A percentile compares a stretch with the other conserved stretches of the same genome.
Evolutionary conservation across 2,888 invertebrate genomes (phyloP).

Genomic region (Tridacna gigas): DNA sequence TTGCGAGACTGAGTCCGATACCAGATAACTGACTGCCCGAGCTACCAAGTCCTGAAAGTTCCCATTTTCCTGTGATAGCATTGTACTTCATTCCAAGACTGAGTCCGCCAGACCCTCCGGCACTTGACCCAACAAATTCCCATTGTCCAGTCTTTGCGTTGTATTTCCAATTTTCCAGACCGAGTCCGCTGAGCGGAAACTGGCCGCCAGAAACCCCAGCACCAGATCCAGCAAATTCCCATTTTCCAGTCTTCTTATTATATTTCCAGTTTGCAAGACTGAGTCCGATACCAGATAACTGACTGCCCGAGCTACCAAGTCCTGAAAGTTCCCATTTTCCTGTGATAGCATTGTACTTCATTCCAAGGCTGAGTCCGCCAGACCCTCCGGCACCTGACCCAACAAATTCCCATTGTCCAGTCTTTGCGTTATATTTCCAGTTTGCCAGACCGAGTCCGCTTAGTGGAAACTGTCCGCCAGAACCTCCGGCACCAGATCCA

Average conservation of each 20-base stretch:
- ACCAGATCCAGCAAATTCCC: too few relatives aligned
- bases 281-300: neutral
- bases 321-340: neutral
- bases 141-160: neutral
- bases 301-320: neutral
- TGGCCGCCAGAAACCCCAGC: neutral
- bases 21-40: neutral
- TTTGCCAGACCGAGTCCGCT: slow-evolving; percentile 16
- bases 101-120: neutral
- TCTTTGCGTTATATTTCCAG: slow-evolving; percentile 6
- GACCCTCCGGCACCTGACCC: too few relatives aligned
- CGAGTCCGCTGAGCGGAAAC: neutral
- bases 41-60: neutral
- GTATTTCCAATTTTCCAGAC: neutral
- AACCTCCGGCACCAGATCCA: slow-evolving; percentile 2
- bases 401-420: slow-evolving; percentile 23
- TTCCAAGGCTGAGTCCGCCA: too few relatives aligned
- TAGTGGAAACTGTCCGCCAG: slow-evolving; percentile 1
- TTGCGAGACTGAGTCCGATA: neutral
- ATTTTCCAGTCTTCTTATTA: too few relatives aligned
- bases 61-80: neutral
- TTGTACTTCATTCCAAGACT: neutral
- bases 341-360: neutral
- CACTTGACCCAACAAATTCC: neutral
- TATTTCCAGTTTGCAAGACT: too few relatives aligned